Conservation (phyloP, 37 sponge, comb jelly and placozoan species). For the Cladorhizidae sp. region DNA sequence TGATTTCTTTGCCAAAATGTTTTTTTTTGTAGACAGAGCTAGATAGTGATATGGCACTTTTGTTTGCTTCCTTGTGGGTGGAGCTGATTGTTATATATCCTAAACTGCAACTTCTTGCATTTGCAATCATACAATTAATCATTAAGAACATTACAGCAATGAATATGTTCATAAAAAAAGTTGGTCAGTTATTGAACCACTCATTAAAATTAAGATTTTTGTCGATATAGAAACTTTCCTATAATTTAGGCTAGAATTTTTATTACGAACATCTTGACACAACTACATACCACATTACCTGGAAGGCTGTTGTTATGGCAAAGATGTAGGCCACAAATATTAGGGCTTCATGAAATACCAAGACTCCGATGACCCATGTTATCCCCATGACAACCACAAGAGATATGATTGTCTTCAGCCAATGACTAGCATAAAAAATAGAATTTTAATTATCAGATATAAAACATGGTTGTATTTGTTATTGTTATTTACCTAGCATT, state of each 20-base stretch:
- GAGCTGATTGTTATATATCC: no score
- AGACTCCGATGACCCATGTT: slow-evolving; percentile 55
- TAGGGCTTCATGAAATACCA: slow-evolving; percentile 29
- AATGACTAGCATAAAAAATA: slow-evolving; percentile 29
- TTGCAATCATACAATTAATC: no score
- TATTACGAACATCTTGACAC: not conserved
- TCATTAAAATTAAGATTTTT: no score
- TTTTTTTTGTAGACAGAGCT: no score
- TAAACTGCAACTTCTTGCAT: no score
- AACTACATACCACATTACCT: slow-evolving; percentile 13
- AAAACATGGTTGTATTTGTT: not conserved
- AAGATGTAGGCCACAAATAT: slow-evolving; percentile 50
- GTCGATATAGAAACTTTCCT: not conserved
- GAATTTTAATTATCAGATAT: no score
- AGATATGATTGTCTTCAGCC: slow-evolving; percentile 50
- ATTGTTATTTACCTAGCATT: slow-evolving; percentile 9
- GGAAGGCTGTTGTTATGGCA: slow-evolving; percentile 34
- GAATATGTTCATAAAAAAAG: no score
- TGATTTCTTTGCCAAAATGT: no score
- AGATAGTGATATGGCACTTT: no score
- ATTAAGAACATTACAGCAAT: no score
- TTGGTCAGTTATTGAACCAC: not conserved
- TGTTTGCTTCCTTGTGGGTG: no score
- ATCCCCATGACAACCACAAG: slow-evolving; percentile 61
- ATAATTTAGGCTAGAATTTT: not conserved